phyloP scores from a whole-genome alignment of 2,888 invertebrate species.

The Acrocera orbiculus region DNA sequence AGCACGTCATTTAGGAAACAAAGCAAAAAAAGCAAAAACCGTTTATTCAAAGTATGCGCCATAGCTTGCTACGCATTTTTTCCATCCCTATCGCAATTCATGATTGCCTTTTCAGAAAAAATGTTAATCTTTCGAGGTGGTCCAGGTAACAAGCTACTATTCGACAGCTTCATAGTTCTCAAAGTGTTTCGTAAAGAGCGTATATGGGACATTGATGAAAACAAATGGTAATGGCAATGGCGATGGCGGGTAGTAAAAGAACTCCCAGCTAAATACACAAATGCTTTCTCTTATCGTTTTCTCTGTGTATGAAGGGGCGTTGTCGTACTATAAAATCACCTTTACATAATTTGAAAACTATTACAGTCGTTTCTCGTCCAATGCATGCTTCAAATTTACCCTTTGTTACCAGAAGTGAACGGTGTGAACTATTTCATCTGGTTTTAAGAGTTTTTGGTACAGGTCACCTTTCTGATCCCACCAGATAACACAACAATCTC shows the following conservation, averaged over 20 bases:
- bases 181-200: conserved; percentile 1
- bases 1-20: no score
- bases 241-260: background rate
- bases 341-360: background rate
- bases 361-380: no score
- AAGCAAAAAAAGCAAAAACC: no score
- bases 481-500: no score
- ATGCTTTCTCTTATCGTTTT: background rate
- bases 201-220: conserved; percentile 1
- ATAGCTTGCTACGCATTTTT: conserved; percentile 1
- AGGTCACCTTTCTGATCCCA: no score
- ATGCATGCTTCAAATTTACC: no score
- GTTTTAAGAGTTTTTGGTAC: no score
- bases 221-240: background rate
- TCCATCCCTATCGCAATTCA: background rate
- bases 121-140: background rate
- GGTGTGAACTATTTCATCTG: no score
- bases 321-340: conserved; percentile 1
- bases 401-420: no score
- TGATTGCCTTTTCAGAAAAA: background rate
- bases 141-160: background rate
- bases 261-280: background rate
- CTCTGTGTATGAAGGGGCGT: conserved; percentile 1
- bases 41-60: conserved; percentile 1
- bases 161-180: background rate